Evolutionary conservation across 1,140 invertebrate genomes (phyloP).

Genomic region (Drosophila pseudoananassae): DNA sequence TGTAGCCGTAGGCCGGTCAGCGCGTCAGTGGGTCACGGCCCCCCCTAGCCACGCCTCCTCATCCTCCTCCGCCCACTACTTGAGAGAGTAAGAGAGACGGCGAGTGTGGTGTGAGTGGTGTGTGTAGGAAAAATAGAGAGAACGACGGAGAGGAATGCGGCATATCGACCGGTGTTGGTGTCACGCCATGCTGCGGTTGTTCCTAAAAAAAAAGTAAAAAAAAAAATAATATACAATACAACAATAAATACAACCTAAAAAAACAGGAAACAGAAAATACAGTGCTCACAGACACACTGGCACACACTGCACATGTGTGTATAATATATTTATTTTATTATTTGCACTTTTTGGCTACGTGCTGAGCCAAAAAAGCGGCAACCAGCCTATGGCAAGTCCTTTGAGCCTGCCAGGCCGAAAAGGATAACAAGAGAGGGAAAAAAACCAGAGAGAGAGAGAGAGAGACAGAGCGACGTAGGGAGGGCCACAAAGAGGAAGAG

Average conservation of each 20-base stretch:
- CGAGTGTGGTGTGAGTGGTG: conserved; percentile 2
- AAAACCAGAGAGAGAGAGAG: not conserved
- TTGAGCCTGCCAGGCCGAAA: conserved; percentile 20
- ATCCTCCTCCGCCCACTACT: not conserved
- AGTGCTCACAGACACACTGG: conserved; percentile 7
- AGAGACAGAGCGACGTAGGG: not conserved
- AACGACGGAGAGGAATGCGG: conserved; percentile 61
- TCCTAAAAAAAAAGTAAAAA: conserved; percentile 37
- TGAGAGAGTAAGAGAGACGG: conserved; percentile 2
- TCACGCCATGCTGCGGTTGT: conserved; percentile 59
- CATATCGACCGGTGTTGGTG: conserved; percentile 69
- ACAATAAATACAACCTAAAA: conserved; percentile 2
- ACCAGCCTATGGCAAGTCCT: conserved; percentile 43
- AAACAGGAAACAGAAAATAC: conserved; percentile 12
- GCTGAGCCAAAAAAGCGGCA: conserved; percentile 52
- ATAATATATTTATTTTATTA: conserved; percentile 76
- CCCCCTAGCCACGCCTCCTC: not conserved
- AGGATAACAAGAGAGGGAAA: not conserved
- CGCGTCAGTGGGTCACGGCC: conserved; percentile 49
- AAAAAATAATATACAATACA: conserved; percentile 2
- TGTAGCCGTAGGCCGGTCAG: conserved; percentile 37
- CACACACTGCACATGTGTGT: conserved; percentile 20
- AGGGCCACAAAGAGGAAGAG: not conserved
- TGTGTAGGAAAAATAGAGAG: conserved; percentile 29
- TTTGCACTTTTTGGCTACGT: conserved; percentile 71